Conservation (phyloP, 2,888 invertebrate genomes). For the Diarsia mendica region DNA sequence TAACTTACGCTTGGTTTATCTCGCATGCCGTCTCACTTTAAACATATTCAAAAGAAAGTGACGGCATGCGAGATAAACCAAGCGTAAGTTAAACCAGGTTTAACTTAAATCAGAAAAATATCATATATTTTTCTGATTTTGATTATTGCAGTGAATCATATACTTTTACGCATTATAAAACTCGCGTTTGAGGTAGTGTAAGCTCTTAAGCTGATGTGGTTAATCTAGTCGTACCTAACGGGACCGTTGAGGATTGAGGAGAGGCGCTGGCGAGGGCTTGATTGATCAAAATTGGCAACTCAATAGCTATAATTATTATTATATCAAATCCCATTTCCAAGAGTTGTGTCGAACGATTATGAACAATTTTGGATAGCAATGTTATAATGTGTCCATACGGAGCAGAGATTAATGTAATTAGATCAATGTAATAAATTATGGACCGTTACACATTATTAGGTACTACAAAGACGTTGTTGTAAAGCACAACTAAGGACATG, state of each 20-base stretch:
- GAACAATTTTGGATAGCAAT: not conserved
- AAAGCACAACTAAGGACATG: not conserved
- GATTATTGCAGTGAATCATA: no score
- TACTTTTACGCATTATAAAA: no score
- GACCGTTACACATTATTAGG: not conserved
- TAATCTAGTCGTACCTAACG: constrained; percentile 10
- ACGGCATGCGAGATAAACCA: no score
- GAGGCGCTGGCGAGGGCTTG: constrained; percentile 5
- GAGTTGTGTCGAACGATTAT: not conserved
- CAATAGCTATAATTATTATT: constrained; percentile 15
- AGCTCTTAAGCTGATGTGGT: no score
- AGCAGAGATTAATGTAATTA: not conserved
- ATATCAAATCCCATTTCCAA: constrained; percentile 20
- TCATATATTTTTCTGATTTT: no score
- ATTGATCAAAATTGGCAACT: constrained; percentile 34
- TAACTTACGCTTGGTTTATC: no score
- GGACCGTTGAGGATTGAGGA: constrained; percentile 13
- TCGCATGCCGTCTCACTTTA: no score
- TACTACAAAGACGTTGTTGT: not conserved
- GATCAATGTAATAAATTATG: not conserved
- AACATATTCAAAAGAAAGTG: no score
- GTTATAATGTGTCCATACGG: not conserved
- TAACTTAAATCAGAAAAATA: no score
- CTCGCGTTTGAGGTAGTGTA: no score
- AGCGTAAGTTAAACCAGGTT: no score